These are phyloP conservation scores for Mycetomoellerius zeteki DNA, from an alignment of 1,140 invertebrate species.

Conservation along the genomic window DNA sequence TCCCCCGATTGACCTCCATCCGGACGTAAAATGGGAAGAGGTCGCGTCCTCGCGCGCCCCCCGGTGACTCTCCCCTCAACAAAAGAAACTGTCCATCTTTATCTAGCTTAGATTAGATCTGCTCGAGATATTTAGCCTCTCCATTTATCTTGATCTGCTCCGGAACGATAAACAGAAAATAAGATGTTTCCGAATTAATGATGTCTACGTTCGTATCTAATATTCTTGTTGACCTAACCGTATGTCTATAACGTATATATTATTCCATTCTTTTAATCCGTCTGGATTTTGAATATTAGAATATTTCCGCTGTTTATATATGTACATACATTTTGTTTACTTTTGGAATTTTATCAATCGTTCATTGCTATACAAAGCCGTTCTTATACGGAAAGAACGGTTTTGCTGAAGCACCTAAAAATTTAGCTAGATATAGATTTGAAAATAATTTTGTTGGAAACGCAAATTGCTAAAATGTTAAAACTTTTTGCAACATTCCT, in stretches of 20 bases:
- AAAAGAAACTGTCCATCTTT: slow-evolving; percentile 41
- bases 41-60: slow-evolving; percentile 6
- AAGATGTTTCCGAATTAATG: slow-evolving; percentile 24
- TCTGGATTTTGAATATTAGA: not conserved
- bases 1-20: slow-evolving; percentile 57
- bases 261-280: not conserved
- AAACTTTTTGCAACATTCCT: too few species aligned
- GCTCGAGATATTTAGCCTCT: slow-evolving; percentile 26
- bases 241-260: too few species aligned
- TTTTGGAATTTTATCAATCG: not conserved
- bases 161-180: slow-evolving; percentile 13
- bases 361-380: not conserved
- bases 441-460: too few species aligned
- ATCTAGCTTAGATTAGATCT: slow-evolving; percentile 52
- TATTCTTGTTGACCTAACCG: not conserved
- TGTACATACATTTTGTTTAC: not conserved
- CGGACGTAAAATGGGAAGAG: slow-evolving; percentile 54
- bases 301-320: not conserved
- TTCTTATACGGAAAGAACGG: too few species aligned
- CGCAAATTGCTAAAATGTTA: too few species aligned
- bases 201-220: slow-evolving; percentile 25
- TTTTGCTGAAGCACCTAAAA: too few species aligned
- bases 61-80: not conserved
- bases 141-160: slow-evolving; percentile 37
- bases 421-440: too few species aligned